Evolutionary conservation across 2,888 invertebrate genomes (phyloP), one percentile per base, ranked within the genome.

Genomic region (Chalcis sispes): DNA sequence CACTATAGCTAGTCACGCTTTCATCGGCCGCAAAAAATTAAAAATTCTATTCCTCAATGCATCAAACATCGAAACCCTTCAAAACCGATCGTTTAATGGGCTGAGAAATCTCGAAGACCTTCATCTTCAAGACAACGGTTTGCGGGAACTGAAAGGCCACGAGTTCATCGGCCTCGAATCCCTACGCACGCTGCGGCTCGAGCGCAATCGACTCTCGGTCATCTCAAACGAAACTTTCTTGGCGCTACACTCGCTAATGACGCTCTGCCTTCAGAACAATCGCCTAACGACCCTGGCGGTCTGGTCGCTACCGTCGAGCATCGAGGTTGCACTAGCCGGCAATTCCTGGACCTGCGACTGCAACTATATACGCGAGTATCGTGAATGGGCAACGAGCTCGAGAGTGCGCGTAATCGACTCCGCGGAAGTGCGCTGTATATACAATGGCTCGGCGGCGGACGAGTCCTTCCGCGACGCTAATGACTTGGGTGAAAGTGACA

Each of bases 271-370:
- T 77, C 93, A 95, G 85, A 92, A 93, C 85, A 96, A 96, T 87
- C 91, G 92, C 83, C 89, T 96, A 78, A 91, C 91, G 46, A 92
- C 91, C 64, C 91, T 94, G 85, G 90, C 93, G 73, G 92, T 95
- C 77, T 95, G 95, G 94, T 91, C 93, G 87, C 90, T 95, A 81
- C 93, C 93, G 80, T 89, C 91, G 0, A 89, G 91, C 36, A 92
- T 92, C 75, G 92, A 93, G 88, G 90, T 94, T 82, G 92, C 92
- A 64, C 90, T 95, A 77, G 91, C 93, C 15, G 92, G 91, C 78
- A 96, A 96, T 86, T 94, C 94, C 70, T 96, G 95, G 95, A 93
- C 93, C 67, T 96, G 96, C 89, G 94, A 95, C 83, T 96, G 96
- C 88, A 94, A 94, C 83, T 95, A 93, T 85, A 92, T 93, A 36